A percentile compares a stretch with the other conserved stretches of the same genome.
Evolutionary conservation across 2,797 vertebrate genomes (phyloP).

Genomic region (Chaunax sp.): DNA sequence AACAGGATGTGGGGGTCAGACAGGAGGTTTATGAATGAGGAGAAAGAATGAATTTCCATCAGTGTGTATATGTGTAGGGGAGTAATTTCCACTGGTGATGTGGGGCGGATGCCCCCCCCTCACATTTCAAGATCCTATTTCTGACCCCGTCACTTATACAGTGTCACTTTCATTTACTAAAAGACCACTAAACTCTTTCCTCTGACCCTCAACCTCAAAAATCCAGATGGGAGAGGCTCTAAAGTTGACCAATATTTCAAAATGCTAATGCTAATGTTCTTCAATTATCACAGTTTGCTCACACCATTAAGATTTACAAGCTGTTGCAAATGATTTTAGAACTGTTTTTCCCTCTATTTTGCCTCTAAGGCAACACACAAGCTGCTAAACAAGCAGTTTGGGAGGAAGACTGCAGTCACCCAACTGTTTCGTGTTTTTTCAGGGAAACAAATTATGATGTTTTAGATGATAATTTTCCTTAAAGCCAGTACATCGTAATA

Average conservation of each 20-base stretch:
- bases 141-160: background rate
- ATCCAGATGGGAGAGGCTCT: slow-evolving; percentile 3
- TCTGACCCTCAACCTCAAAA: background rate
- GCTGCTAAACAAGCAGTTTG: background rate
- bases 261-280: background rate
- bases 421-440: background rate
- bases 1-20: slow-evolving; percentile 25
- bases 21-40: slow-evolving; percentile 33
- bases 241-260: too few species aligned
- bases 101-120: background rate
- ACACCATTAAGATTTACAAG: slow-evolving; percentile 1
- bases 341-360: background rate
- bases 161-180: slow-evolving; percentile 6
- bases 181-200: background rate
- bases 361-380: background rate
- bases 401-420: background rate
- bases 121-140: slow-evolving; percentile 9
- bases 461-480: background rate
- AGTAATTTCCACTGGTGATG: background rate
- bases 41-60: slow-evolving; percentile 2
- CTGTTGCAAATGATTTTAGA: background rate
- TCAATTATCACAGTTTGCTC: background rate
- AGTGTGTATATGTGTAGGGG: slow-evolving; percentile 4
- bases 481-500: too few species aligned
- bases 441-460: too few species aligned